Conservation (phyloP, 1,140 invertebrate species). For the Drosophila kohkoa region DNA sequence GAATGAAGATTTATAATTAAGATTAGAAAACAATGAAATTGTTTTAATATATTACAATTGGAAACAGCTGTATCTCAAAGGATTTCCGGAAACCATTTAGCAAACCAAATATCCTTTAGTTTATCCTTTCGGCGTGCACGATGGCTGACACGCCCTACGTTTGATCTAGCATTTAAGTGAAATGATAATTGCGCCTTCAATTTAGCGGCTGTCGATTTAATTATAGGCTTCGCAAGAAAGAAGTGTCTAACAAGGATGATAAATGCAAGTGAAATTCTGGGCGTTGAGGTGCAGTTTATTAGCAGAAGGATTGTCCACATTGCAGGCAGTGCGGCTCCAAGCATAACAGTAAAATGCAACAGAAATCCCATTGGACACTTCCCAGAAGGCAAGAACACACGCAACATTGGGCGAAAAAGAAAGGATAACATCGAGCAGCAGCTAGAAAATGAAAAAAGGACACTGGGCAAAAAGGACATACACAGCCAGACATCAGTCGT, state of each 20-base stretch:
- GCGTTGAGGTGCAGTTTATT: neutral
- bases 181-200: constrained; percentile 38
- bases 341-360: constrained; percentile 8
- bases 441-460: constrained; percentile 10
- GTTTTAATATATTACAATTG: neutral
- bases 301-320: constrained; percentile 20
- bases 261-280: neutral
- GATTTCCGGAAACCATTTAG: constrained; percentile 23
- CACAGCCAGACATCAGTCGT: constrained; percentile 19
- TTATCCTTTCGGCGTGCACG: constrained; percentile 17
- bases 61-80: neutral
- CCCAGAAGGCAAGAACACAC: constrained; percentile 40
- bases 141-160: constrained; percentile 6
- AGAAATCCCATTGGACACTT: constrained; percentile 19
- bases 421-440: constrained; percentile 24
- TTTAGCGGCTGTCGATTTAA: constrained; percentile 41
- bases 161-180: constrained; percentile 11
- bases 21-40: neutral
- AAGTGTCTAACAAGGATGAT: constrained; percentile 17
- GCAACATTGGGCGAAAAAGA: constrained; percentile 26
- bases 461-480: constrained; percentile 19
- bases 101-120: constrained; percentile 36
- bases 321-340: constrained; percentile 19
- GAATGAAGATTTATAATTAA: neutral
- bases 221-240: constrained; percentile 18